These are phyloP conservation scores for Isotomurus palustris DNA, from an alignment of 2,888 invertebrate genomes.

Conservation along the genomic window DNA sequence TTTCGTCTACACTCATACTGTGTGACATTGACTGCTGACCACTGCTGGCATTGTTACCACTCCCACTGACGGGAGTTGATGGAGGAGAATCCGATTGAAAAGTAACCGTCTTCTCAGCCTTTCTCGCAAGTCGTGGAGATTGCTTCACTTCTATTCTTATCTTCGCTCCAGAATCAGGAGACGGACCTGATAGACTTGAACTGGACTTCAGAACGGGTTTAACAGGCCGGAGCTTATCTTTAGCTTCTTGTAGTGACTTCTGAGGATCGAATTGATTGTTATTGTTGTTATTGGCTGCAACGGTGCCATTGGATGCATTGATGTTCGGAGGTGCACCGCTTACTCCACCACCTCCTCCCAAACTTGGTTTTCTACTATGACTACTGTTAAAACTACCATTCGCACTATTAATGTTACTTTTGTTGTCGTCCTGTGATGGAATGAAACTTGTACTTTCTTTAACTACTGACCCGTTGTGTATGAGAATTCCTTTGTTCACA, in stretches of 20 bases:
- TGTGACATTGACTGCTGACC: conserved; percentile 54
- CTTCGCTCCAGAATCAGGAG: conserved; percentile 29
- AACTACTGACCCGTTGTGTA: background rate
- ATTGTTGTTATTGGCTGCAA: conserved; percentile 26
- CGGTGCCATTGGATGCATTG: conserved; percentile 14
- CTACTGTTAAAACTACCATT: too few relatives aligned
- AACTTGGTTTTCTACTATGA: conserved; percentile 8
- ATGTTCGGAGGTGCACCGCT: conserved; percentile 21
- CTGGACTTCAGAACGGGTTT: conserved; percentile 39
- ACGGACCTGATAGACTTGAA: conserved; percentile 22
- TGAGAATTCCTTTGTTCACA: conserved; percentile 9
- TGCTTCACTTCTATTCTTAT: conserved; percentile 46
- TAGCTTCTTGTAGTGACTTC: conserved; percentile 44
- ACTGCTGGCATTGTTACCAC: conserved; percentile 13
- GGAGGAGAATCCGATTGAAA: conserved; percentile 40
- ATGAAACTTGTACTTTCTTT: background rate
- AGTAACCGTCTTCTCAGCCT: conserved; percentile 44
- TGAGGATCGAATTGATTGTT: conserved; percentile 42
- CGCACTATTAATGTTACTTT: conserved; percentile 13
- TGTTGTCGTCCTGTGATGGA: background rate
- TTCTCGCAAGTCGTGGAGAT: conserved; percentile 39
- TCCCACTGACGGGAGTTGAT: background rate
- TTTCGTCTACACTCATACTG: conserved; percentile 82
- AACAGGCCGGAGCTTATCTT: conserved; percentile 44
- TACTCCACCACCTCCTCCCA: conserved; percentile 15